Conservation (phyloP, 2,888 invertebrate species). For the Phortica okadai region DNA sequence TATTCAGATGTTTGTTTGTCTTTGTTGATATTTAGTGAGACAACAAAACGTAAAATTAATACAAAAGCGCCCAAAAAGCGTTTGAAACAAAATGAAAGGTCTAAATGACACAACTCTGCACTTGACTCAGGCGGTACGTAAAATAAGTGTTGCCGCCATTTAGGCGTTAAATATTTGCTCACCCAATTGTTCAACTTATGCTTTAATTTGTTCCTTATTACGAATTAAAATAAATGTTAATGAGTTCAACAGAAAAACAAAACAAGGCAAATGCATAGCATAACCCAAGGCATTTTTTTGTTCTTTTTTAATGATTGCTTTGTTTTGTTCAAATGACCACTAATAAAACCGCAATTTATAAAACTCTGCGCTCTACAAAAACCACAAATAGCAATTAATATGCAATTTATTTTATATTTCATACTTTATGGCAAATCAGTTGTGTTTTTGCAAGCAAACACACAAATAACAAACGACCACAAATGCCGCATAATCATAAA, state of each 20-base stretch:
- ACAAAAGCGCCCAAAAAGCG: not conserved
- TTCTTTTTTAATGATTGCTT: too few species aligned
- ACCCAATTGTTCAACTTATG: conserved; percentile 26
- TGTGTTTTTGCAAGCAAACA: conserved; percentile 20
- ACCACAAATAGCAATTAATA: conserved; percentile 64
- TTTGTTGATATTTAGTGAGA: conserved; percentile 26
- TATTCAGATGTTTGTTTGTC: not conserved
- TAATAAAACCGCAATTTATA: not conserved
- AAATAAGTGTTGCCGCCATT: conserved; percentile 18
- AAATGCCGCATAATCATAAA: not conserved
- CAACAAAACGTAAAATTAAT: conserved; percentile 22
- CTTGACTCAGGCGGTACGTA: not conserved
- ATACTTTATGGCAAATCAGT: conserved; percentile 15
- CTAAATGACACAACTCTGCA: not conserved
- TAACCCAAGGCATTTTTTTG: not conserved
- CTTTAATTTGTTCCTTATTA: not conserved
- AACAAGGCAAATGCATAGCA: not conserved
- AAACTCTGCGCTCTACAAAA: not conserved
- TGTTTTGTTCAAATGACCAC: not conserved
- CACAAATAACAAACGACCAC: not conserved
- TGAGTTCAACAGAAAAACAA: not conserved
- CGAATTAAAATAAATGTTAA: not conserved
- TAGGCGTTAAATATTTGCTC: conserved; percentile 29
- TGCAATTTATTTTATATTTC: conserved; percentile 20
- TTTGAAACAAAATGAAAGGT: too few species aligned